Percentiles rank a stretch among this genome's conserved stretches.
phyloP scores from a whole-genome alignment of 2,113 vertebrate species.

The Equus quagga region DNA sequence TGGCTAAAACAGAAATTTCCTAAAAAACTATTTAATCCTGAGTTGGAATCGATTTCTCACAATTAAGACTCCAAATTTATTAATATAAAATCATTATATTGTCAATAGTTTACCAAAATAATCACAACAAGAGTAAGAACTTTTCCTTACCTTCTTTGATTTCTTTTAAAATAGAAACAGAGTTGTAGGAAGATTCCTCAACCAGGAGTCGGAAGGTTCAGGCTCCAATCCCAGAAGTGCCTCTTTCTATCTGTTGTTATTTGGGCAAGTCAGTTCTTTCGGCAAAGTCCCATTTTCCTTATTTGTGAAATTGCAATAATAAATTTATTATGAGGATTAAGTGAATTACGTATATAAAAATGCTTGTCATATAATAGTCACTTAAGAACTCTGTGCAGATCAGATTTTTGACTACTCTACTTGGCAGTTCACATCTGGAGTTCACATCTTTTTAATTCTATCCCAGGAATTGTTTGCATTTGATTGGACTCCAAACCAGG shows the following conservation, averaged over 20 bases:
- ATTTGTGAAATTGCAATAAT: not conserved
- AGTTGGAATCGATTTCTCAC: not conserved
- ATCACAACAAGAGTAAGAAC: not conserved
- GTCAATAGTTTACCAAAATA: not conserved
- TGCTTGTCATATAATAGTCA: fast-evolving
- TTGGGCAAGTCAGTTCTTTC: not conserved
- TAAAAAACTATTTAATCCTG: not conserved
- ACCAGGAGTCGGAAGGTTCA: not conserved
- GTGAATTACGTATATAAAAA: not conserved
- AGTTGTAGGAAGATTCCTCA: not conserved
- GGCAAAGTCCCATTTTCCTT: not conserved
- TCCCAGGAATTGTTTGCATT: not conserved
- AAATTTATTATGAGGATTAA: not conserved
- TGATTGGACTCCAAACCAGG: not conserved
- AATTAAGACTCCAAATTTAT: not conserved
- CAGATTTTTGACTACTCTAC: not conserved
- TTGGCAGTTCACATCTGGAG: not conserved
- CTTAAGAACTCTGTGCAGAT: not conserved
- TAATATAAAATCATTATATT: not conserved
- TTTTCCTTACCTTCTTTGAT: not conserved
- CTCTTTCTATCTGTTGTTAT: not conserved
- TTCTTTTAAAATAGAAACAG: not conserved
- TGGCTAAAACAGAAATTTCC: not conserved
- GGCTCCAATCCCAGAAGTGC: not conserved
- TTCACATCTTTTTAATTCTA: not conserved